Evolutionary conservation across 2,888 invertebrate genomes (phyloP), one percentile per base, ranked within the genome.

Genomic region (Globia sparganii): DNA sequence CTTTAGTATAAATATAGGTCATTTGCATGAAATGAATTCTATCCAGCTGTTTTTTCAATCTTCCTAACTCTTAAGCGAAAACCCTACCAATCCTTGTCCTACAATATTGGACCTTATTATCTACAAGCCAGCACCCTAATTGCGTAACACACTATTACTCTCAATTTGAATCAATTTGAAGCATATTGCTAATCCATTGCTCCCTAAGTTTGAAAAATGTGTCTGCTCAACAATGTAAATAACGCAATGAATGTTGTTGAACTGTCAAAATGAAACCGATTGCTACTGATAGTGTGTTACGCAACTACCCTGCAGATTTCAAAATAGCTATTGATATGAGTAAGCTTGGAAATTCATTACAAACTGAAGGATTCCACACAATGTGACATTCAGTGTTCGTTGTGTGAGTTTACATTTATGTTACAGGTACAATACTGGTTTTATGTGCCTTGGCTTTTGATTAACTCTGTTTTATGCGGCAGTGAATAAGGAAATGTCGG

Each of bases 331-430:
- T 49, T 46, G 8, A 5, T 37, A 1, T 21, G 4, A 15, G 25
- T 1, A 72, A n/a, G n/a, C 25, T 46, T 43, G 37, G 1, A 37
- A n/a, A 46, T 43, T 72, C n/a, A 79, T 43, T 70, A 43, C 53
- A 77, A 53, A 78, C 78, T 43, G 58, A 80, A 73, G 34, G 25
- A 53, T 58, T 58, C 25, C 21, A 31, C 3, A 49, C 13, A 43
- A 34, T 31, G 34, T 46, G 68, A 59, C 31, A 58, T 59, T 28
- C 40, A 58, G 15, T 28, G 28, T 31, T 59, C 58, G 58, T 46
- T 64, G 31, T 53, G 58, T 18, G 56, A 46, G 18, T 56, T 61
- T 70, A 56, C 15, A 25, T 61, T 21, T 21, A 40, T 75, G 70
- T 67, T 46, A 40, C 46, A 34, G 1, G 28, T 80, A 53, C 37